phyloP scores from a whole-genome alignment of 2,888 invertebrate genomes.

The Galeopsomyia nigrocyanea region DNA sequence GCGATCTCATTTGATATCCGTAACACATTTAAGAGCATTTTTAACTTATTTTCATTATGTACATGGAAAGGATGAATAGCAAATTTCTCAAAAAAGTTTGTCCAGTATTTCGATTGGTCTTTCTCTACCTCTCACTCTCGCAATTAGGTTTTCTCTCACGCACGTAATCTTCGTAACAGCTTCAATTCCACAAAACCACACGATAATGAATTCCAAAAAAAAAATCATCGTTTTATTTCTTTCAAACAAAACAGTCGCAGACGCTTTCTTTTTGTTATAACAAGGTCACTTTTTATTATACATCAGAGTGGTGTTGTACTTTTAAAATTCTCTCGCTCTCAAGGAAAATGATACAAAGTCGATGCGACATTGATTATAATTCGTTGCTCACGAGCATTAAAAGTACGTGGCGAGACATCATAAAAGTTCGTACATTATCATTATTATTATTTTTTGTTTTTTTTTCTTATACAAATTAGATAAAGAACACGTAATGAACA shows the following conservation, averaged over 20 bases:
- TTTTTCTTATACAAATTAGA: conserved; percentile 26
- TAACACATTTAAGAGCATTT: conserved; percentile 54
- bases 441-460: neutral
- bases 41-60: conserved; percentile 55
- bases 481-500: conserved; percentile 50
- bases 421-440: neutral
- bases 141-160: conserved; percentile 1
- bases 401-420: conserved; percentile 20
- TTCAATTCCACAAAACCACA: conserved; percentile 29
- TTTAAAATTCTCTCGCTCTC: conserved; percentile 25
- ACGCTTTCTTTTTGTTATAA: conserved; percentile 20
- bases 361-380: conserved; percentile 24
- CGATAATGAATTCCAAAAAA: conserved; percentile 23
- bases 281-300: conserved; percentile 43
- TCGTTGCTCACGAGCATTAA: conserved; percentile 28
- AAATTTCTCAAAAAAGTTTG: conserved; percentile 31
- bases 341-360: conserved; percentile 8
- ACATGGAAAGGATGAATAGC: conserved; percentile 52
- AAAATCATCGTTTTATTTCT: conserved; percentile 25
- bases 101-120: conserved; percentile 3
- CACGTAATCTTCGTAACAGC: conserved; percentile 3
- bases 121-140: conserved; percentile 3
- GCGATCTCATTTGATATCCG: conserved; percentile 50
- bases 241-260: conserved; percentile 29
- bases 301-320: conserved; percentile 34